Percentiles rank a stretch among this genome's conserved stretches.
These are phyloP conservation scores for Clanis bilineata DNA, from an alignment of 2,888 invertebrate species.

Conservation along the genomic window DNA sequence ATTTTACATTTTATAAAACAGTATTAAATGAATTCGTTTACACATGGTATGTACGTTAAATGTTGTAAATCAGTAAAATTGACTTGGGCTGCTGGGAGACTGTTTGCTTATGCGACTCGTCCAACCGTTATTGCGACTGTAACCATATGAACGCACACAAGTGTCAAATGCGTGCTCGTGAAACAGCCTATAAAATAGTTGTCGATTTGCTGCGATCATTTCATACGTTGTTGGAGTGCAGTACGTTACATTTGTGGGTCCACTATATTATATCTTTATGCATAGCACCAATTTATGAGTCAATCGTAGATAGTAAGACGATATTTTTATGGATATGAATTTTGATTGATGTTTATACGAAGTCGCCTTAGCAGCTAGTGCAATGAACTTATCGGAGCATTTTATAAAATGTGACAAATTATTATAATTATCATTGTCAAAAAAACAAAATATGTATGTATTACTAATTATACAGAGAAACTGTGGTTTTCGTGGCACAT, in stretches of 20 bases:
- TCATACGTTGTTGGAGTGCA: neutral
- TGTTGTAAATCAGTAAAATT: constrained; percentile 8
- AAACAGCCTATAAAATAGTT: too few relatives aligned
- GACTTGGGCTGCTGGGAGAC: neutral
- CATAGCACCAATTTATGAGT: constrained; percentile 60
- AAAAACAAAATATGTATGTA: constrained; percentile 12
- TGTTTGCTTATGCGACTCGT: neutral
- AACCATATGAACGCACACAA: too few relatives aligned
- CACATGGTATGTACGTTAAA: constrained; percentile 22
- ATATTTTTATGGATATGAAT: constrained; percentile 60
- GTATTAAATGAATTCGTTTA: constrained; percentile 42
- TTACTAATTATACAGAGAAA: constrained; percentile 14
- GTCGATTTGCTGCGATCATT: neutral
- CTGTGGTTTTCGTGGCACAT: constrained; percentile 35
- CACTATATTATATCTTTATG: constrained; percentile 24
- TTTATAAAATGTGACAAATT: constrained; percentile 14
- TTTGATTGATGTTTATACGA: constrained; percentile 55
- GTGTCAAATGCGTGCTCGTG: neutral
- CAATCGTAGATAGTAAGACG: constrained; percentile 55
- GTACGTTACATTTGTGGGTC: neutral
- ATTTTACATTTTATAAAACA: constrained; percentile 39
- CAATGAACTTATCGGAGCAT: constrained; percentile 47
- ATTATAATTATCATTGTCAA: constrained; percentile 16
- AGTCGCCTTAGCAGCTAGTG: constrained; percentile 76
- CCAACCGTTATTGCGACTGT: too few relatives aligned